Base-by-base conservation (phyloP, 2,888 invertebrate species). In the Lepidocyrtoides sp. region DNA sequence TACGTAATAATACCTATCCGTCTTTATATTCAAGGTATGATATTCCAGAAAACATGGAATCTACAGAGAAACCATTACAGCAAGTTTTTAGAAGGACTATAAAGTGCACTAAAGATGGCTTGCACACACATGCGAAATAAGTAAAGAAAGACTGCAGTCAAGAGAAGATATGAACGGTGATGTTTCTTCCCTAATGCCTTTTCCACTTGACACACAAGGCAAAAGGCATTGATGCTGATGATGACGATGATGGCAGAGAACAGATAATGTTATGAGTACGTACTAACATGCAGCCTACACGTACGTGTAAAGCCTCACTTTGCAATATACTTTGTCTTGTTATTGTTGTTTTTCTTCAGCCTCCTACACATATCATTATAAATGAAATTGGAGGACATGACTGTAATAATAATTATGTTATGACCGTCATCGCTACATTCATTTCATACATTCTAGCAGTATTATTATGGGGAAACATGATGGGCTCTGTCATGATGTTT, bases 371-470 rank as follows among this genome's bases (percentile, higher is more conserved):
- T 17, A 36, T 69, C 32, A 36, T 69, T 36, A 69, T 29, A 63
- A 69, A 69, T 36, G 36, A 36, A 69, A 69, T 69, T 69, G 69
- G 17, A 69, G 36, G 69, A 36, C 69, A 36, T 69, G 32, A 69
- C 69, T 69, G 12, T 69, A 69, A 69, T 69, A 69, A 69, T 69
- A 36, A 69, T 69, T 36, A 69, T 69, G n/a, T n/a, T n/a, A n/a
- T n/a, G n/a, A 10, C 36, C 17, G 36, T 69, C 36, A 36, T 36
- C 69, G 36, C 36, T 36, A 63, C 29, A 63, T 63, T 10, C 36
- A 69, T 36, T 69, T n/a, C 36, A 17, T 69, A 69, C 12, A 36
- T 4, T n/a, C 1, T 8, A 3, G 12, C 69, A 69, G n/a, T 69
- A 69, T 36, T 36, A 69, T 69, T 69, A 69, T 36, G 36, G 12